Conservation (phyloP, 2,888 invertebrate species). For the Hoplodrina blanda region DNA sequence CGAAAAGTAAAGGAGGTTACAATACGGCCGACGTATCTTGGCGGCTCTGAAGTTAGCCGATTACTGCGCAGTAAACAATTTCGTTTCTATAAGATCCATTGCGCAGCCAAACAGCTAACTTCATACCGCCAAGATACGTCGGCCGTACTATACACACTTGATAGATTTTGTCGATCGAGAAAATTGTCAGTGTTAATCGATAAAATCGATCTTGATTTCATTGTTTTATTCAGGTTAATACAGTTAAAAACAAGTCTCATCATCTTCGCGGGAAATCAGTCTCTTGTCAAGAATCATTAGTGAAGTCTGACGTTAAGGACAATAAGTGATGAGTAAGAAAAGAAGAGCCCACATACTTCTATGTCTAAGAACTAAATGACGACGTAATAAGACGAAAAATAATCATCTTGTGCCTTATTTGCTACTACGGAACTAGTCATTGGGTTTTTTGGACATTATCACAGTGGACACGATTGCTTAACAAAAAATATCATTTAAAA, state of each 20-base stretch:
- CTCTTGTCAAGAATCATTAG: conserved; percentile 7
- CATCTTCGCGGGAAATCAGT: conserved; percentile 1
- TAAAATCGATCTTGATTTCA: not conserved
- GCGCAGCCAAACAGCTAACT: too few relatives aligned
- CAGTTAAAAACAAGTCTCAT: not conserved
- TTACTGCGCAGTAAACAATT: too few relatives aligned
- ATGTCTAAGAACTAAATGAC: conserved; percentile 28
- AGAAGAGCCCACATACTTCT: conserved; percentile 13
- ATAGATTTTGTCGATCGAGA: conserved; percentile 3
- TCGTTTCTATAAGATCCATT: too few relatives aligned
- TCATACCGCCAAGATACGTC: too few relatives aligned
- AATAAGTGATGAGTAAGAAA: conserved; percentile 46
- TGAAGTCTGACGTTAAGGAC: not conserved
- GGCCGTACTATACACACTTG: too few relatives aligned
- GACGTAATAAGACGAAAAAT: conserved; percentile 35
- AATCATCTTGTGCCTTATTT: conserved; percentile 18
- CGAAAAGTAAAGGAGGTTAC: not conserved
- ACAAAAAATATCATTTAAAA: conserved; percentile 30
- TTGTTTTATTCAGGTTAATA: not conserved
- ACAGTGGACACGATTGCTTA: not conserved
- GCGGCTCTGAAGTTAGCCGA: too few relatives aligned
- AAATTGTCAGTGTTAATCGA: conserved; percentile 8
- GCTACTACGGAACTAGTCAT: conserved; percentile 28
- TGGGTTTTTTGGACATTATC: conserved; percentile 38
- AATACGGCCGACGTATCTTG: too few relatives aligned